phyloP scores from a whole-genome alignment of 2,113 vertebrate species.

The Indicator maculatus region DNA sequence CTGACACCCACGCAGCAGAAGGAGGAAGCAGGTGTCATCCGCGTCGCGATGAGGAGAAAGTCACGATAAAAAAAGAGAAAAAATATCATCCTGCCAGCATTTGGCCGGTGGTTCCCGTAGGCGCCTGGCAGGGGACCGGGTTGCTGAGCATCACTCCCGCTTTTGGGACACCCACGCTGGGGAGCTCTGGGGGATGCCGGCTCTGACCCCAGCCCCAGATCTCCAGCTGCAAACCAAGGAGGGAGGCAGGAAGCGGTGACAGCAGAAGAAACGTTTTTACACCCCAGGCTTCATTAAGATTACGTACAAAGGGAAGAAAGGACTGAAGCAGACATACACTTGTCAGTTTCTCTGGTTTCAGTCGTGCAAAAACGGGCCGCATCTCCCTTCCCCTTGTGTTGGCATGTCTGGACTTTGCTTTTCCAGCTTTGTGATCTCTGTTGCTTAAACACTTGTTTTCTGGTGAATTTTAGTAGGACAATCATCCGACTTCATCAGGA shows the following conservation, averaged over 20 bases:
- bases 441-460: background rate
- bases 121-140: too few relatives aligned
- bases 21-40: background rate
- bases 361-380: background rate
- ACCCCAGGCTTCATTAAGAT: background rate
- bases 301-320: slow-evolving; percentile 34
- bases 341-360: background rate
- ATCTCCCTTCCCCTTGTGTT: background rate
- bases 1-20: background rate
- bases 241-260: background rate
- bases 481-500: too few relatives aligned
- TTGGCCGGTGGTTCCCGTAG: background rate
- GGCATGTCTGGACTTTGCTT: background rate
- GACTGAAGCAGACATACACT: background rate
- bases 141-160: background rate
- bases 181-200: background rate
- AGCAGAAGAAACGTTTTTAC: background rate
- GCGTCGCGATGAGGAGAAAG: background rate
- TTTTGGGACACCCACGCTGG: background rate
- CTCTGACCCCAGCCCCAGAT: background rate
- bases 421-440: rapidly evolving
- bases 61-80: background rate
- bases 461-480: background rate
- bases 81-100: background rate
- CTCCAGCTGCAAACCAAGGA: background rate